These are phyloP conservation scores for Ascidia mentula DNA, from an alignment of 23 tunicate species.

Conservation along the genomic window DNA sequence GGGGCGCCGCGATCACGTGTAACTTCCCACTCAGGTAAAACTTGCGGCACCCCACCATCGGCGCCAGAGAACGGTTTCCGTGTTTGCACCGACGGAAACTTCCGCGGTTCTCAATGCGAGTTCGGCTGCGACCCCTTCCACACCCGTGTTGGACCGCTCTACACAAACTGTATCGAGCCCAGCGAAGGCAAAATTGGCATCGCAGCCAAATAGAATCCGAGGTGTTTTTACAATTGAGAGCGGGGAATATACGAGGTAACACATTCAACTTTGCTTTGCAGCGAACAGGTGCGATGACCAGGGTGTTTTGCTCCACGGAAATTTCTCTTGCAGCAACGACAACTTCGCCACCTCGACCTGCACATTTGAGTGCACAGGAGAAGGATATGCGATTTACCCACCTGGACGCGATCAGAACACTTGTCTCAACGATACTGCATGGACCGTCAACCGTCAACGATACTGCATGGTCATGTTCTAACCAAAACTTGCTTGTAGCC, in stretches of 20 bases:
- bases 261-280: neutral
- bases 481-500: too few relatives aligned
- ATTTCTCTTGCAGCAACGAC: slow-evolving; percentile 17
- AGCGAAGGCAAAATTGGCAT: slow-evolving; percentile 27
- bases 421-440: slow-evolving; percentile 51
- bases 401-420: slow-evolving; percentile 29
- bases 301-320: slow-evolving; percentile 23
- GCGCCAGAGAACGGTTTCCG: slow-evolving; percentile 62
- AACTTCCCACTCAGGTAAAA: slow-evolving; percentile 24
- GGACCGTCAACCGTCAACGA: too few relatives aligned
- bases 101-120: slow-evolving; percentile 72
- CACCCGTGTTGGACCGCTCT: slow-evolving; percentile 50
- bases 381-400: slow-evolving; percentile 44
- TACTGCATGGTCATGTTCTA: too few relatives aligned
- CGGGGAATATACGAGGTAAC: too few relatives aligned
- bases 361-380: slow-evolving; percentile 27
- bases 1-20: neutral
- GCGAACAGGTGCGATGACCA: slow-evolving; percentile 42
- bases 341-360: slow-evolving; percentile 31
- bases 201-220: too few relatives aligned
- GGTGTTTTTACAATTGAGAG: too few relatives aligned
- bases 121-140: slow-evolving; percentile 68
- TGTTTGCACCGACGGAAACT: slow-evolving; percentile 65
- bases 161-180: slow-evolving; percentile 37
- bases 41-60: slow-evolving; percentile 47